Percentiles rank a stretch among this genome's conserved stretches.
Evolutionary conservation across 2,797 vertebrate genomes (phyloP).

Genomic region (Tympanoctomys barrerae): DNA sequence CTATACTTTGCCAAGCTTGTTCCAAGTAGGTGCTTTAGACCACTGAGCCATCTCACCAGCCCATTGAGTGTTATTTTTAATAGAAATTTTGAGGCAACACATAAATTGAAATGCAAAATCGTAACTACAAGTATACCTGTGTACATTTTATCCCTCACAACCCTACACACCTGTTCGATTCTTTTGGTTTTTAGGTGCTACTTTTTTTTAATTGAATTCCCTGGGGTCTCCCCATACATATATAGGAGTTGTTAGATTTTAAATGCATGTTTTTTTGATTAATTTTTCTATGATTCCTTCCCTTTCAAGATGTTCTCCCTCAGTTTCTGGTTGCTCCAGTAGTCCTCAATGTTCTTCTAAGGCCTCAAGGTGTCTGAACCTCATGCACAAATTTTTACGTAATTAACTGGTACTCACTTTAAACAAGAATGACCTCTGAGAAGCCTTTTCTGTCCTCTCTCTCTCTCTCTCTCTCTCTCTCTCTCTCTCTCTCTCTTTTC

Average conservation of each 20-base stretch:
- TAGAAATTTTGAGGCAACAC: neutral
- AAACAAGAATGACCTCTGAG: neutral
- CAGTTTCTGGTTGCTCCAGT: neutral
- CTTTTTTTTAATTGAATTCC: neutral
- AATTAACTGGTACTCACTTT: neutral
- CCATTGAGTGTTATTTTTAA: neutral
- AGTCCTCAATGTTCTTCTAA: neutral
- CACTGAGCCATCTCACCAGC: too few species aligned
- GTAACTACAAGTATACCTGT: neutral
- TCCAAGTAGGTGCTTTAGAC: too few species aligned
- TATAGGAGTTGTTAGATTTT: neutral
- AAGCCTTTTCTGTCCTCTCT: neutral
- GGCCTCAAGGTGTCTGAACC: neutral
- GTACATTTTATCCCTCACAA: neutral
- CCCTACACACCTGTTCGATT: neutral
- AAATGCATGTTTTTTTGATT: neutral
- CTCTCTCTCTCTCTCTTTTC: too few species aligned
- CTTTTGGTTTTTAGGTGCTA: neutral
- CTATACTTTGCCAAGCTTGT: too few species aligned
- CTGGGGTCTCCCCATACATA: neutral
- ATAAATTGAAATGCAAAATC: constrained; percentile 7
- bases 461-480: too few species aligned
- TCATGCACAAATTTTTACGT: neutral
- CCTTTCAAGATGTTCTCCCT: neutral
- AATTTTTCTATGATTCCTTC: neutral